Base-by-base conservation (phyloP, 2,888 invertebrate genomes). In the Eledona agricola region DNA sequence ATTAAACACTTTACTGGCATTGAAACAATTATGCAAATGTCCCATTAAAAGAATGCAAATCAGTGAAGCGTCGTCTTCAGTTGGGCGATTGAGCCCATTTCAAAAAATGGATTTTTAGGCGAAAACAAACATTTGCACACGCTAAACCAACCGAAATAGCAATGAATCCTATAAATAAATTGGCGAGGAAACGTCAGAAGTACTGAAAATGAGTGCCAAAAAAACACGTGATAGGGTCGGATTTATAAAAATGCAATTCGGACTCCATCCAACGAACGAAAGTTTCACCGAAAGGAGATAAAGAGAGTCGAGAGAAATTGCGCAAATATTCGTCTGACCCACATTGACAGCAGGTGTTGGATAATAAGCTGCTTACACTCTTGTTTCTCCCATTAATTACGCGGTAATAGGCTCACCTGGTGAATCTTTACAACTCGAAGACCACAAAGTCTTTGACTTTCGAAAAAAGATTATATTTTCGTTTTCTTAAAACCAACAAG, bases 281-380 rank as follows among this genome's bases (percentile, higher is more conserved):
- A n/a, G n/a, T n/a, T n/a, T n/a, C n/a, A n/a, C n/a, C n/a, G n/a
- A n/a, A n/a, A n/a, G n/a, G n/a, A n/a, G 32, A 37, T 37, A 37
- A 37, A 3, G 23, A 38, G 25, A 38, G 25, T 20, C 10, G 20
- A 43, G 43, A 31, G 43, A 43, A 43, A 43, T 43, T 43, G 23
- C 43, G 43, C 29, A 43, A 43, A 31, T 6, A 29, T 22, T 29
- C 20, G 43, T 29, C 20, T 43, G 43, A 43, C 43, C 43, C 32
- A 43, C 43, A 31, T 43, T 12, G 17, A 20, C 42, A 40, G 15
- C 42, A 43, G 40, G 40, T 40, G 40, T 26, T 28, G 38, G 17
- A 38, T 7, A 22, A 37, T 7, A 16, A 19, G 12, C 22, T 20
- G 35, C 15, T 20, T 19, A 19, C 5, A 19, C 4, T 19, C 19